Percentiles rank a stretch among this genome's conserved stretches.
Evolutionary conservation across 1,140 invertebrate genomes (phyloP).

Genomic region (Parasteatoda tepidariorum): DNA sequence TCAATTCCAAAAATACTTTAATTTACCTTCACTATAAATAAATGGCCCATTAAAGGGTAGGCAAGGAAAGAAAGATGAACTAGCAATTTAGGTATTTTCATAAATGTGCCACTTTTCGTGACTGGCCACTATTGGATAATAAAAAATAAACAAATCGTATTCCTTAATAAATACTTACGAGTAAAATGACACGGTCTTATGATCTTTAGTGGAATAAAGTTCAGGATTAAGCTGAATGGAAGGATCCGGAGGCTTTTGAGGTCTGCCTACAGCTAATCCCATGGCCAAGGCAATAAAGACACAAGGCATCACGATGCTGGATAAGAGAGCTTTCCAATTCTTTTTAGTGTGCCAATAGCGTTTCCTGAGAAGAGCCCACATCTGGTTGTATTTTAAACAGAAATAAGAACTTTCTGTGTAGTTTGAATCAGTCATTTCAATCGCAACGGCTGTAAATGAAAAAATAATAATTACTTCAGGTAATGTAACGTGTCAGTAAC

Average conservation of each 20-base stretch:
- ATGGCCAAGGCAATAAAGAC: constrained; percentile 71
- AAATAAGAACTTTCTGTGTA: background rate
- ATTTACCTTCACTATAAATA: too few species aligned
- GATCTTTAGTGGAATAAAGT: constrained; percentile 65
- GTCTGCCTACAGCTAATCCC: constrained; percentile 67
- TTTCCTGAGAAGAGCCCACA: constrained; percentile 69
- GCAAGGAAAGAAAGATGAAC: too few species aligned
- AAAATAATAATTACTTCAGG: too few species aligned
- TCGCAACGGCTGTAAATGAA: background rate
- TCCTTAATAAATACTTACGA: constrained; percentile 7
- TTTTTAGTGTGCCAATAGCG: constrained; percentile 69
- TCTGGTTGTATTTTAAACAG: constrained; percentile 65
- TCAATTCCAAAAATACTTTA: too few species aligned
- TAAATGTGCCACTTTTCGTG: too few species aligned
- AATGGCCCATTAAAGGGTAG: too few species aligned
- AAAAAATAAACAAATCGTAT: too few species aligned
- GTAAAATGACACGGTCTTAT: constrained; percentile 62
- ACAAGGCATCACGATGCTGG: constrained; percentile 72
- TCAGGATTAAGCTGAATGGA: constrained; percentile 64
- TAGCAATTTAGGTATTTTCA: too few species aligned
- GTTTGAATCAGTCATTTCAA: background rate
- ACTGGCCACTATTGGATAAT: too few species aligned
- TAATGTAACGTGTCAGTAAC: too few species aligned
- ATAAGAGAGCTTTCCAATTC: constrained; percentile 71
- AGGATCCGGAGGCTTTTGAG: constrained; percentile 63